Evolutionary conservation across 2,797 vertebrate genomes (phyloP).

Genomic region (Periparus ater): DNA sequence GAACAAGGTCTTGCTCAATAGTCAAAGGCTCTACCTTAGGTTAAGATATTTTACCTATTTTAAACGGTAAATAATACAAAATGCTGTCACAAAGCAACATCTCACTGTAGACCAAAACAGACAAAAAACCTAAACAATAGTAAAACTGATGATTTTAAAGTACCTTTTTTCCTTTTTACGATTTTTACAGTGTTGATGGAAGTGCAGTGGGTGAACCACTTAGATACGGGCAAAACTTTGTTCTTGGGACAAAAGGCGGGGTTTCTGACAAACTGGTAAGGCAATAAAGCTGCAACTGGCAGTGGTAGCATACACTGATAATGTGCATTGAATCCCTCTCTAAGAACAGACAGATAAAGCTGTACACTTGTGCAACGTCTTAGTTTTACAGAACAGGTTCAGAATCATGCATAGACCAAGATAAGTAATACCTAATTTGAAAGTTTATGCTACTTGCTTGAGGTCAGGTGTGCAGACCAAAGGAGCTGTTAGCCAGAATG

Average conservation of each 20-base stretch:
- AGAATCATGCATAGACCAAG: neutral
- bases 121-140: accelerated
- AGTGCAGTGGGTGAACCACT: slow-evolving; percentile 77
- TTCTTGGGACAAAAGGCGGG: slow-evolving; percentile 81
- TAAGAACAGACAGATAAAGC: neutral
- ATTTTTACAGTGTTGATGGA: slow-evolving; percentile 77
- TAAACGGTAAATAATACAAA: neutral
- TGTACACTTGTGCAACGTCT: neutral
- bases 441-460: neutral
- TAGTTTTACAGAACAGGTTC: neutral
- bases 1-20: neutral
- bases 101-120: neutral
- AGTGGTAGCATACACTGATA: neutral
- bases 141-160: neutral
- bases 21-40: neutral
- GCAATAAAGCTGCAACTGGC: neutral
- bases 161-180: neutral
- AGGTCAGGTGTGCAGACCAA: neutral
- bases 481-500: neutral
- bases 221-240: slow-evolving; percentile 85
- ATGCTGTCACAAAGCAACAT: neutral
- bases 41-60: neutral
- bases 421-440: neutral
- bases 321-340: neutral
- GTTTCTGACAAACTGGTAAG: slow-evolving; percentile 83